Percentiles rank a stretch among this genome's conserved stretches.
Conservation (phyloP, 2,113 vertebrate genomes). For the Chaetura pelagica region DNA sequence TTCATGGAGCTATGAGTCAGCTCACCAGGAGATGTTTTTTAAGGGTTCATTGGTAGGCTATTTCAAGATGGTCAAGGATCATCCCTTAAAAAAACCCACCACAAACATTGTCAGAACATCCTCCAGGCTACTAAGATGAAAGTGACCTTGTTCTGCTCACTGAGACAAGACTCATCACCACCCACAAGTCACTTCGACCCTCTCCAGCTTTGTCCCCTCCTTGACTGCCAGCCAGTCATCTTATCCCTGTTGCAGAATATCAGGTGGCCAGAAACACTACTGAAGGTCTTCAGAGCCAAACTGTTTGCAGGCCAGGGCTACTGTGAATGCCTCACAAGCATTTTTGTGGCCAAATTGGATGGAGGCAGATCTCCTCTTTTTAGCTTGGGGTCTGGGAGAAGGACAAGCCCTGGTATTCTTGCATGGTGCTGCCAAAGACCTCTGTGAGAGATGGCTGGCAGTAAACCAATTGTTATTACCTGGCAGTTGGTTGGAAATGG, state of each 20-base stretch:
- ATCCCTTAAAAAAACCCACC: neutral
- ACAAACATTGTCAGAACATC: neutral
- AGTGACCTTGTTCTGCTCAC: neutral
- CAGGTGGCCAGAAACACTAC: neutral
- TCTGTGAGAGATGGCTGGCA: neutral
- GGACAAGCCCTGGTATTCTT: neutral
- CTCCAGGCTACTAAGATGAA: neutral
- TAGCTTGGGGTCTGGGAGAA: neutral
- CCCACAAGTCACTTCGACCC: neutral
- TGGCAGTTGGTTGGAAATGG: neutral
- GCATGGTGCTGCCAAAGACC: neutral
- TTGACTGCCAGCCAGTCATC: neutral
- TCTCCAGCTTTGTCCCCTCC: neutral
- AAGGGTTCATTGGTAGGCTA: neutral
- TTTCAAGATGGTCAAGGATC: neutral
- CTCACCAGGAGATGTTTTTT: neutral
- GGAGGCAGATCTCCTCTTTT: neutral
- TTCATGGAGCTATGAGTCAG: neutral
- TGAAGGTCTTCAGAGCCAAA: neutral
- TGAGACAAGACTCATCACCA: neutral
- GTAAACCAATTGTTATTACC: constrained; percentile 31
- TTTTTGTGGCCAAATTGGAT: neutral
- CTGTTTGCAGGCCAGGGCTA: neutral
- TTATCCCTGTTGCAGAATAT: neutral
- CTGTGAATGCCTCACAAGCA: neutral